Evolutionary conservation across 2,888 invertebrate species (phyloP).

Genomic region (Petrophora chlorosata): DNA sequence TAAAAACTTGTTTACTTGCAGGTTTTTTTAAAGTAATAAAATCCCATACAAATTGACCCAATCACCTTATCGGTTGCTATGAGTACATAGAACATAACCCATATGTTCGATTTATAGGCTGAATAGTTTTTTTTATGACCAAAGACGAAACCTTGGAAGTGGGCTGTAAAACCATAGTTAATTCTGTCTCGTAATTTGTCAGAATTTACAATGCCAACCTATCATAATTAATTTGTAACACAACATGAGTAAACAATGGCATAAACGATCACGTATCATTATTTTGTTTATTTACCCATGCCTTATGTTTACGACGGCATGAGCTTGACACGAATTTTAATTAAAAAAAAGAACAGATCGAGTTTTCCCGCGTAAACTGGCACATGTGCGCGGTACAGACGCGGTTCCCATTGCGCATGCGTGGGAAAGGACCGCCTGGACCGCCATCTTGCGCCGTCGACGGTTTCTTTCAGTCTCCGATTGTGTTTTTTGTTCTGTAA

Average conservation of each 20-base stretch:
- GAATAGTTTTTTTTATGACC: no score
- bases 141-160: no score
- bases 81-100: no score
- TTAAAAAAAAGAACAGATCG: slow-evolving; percentile 49
- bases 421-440: slow-evolving; percentile 69
- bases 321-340: slow-evolving; percentile 49
- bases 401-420: slow-evolving; percentile 69
- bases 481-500: slow-evolving; percentile 50
- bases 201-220: not conserved
- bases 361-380: slow-evolving; percentile 68
- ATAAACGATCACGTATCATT: slow-evolving; percentile 11
- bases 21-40: no score
- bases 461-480: slow-evolving; percentile 52
- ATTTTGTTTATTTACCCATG: slow-evolving; percentile 45
- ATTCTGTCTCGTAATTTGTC: not conserved
- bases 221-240: not conserved
- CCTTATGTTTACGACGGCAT: slow-evolving; percentile 27
- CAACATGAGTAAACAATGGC: slow-evolving; percentile 12
- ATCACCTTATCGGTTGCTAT: no score
- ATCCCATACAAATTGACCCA: no score
- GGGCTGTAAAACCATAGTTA: no score
- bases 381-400: slow-evolving; percentile 63
- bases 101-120: no score
- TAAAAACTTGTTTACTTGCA: no score
- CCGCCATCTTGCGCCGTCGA: slow-evolving; percentile 57